phyloP scores from a whole-genome alignment of 1,140 invertebrate species.

The Pseudomyrmex gracilis region DNA sequence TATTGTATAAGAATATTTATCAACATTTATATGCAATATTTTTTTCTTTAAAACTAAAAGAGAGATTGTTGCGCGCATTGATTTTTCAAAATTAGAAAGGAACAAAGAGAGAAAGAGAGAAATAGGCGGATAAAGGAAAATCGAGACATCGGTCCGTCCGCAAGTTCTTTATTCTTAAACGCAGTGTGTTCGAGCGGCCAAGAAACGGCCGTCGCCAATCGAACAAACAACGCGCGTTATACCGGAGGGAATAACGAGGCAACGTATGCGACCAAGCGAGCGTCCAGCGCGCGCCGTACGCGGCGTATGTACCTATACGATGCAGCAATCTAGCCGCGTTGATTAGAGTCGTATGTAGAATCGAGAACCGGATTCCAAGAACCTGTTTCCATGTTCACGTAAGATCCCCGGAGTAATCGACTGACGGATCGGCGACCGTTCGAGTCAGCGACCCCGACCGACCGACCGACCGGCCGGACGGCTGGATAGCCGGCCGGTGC shows the following conservation, averaged over 20 bases:
- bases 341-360: conserved; percentile 86
- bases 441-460: conserved; percentile 85
- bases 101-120: background rate
- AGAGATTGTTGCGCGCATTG: too few relatives aligned
- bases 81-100: too few relatives aligned
- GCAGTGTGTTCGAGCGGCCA: background rate
- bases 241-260: conserved; percentile 63
- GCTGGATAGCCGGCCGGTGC: conserved; percentile 35
- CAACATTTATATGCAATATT: too few relatives aligned
- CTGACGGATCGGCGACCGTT: conserved; percentile 86
- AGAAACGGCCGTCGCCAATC: conserved; percentile 4
- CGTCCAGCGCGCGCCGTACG: conserved; percentile 63
- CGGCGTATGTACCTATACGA: conserved; percentile 74
- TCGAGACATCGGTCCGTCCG: conserved; percentile 1
- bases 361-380: conserved; percentile 86
- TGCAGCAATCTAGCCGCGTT: conserved; percentile 86
- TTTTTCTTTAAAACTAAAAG: too few relatives aligned
- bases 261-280: conserved; percentile 63
- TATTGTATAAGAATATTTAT: too few relatives aligned
- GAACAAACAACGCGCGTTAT: conserved; percentile 55
- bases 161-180: conserved; percentile 7
- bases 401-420: conserved; percentile 86
- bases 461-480: conserved; percentile 69
- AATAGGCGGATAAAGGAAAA: background rate
- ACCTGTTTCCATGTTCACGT: conserved; percentile 86